phyloP scores from a whole-genome alignment of 2,888 invertebrate species.

The Acrocyrtus sp. region DNA sequence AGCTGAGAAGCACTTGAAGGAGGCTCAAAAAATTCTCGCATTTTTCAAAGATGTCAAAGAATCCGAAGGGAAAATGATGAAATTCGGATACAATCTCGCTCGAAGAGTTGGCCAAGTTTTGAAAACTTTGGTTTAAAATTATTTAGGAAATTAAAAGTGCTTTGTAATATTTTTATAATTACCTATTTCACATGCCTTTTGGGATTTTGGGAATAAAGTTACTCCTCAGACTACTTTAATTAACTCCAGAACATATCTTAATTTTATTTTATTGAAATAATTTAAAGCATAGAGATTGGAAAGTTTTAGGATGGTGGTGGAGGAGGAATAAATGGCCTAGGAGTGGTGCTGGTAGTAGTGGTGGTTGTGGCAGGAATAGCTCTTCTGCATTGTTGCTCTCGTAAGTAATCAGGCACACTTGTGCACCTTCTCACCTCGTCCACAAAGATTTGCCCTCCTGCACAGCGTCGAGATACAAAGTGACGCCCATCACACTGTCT shows the following conservation, averaged over 20 bases:
- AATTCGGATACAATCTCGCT: conserved; percentile 11
- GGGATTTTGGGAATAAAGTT: too few relatives aligned
- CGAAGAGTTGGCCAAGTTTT: conserved; percentile 16
- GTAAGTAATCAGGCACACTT: not conserved
- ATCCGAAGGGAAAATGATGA: conserved; percentile 11
- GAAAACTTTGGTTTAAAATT: too few relatives aligned
- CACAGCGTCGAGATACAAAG: conserved; percentile 38
- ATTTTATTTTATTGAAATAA: too few relatives aligned
- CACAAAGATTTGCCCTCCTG: conserved; percentile 36
- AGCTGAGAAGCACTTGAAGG: conserved; percentile 2
- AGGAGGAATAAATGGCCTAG: too few relatives aligned
- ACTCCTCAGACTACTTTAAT: too few relatives aligned
- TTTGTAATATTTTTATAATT: too few relatives aligned
- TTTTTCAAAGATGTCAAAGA: conserved; percentile 15
- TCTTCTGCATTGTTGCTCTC: not conserved
- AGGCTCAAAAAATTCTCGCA: conserved; percentile 11
- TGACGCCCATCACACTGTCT: conserved; percentile 39
- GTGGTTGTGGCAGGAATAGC: not conserved
- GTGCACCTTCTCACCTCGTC: conserved; percentile 25
- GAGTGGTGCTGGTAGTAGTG: too few relatives aligned
- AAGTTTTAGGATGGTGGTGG: too few relatives aligned
- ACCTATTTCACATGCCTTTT: too few relatives aligned
- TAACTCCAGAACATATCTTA: too few relatives aligned
- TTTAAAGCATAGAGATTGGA: too few relatives aligned
- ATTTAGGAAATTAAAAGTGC: too few relatives aligned